These are phyloP conservation scores for Oxyteleia sp. DNA, from an alignment of 2,888 invertebrate genomes.

Conservation along the genomic window DNA sequence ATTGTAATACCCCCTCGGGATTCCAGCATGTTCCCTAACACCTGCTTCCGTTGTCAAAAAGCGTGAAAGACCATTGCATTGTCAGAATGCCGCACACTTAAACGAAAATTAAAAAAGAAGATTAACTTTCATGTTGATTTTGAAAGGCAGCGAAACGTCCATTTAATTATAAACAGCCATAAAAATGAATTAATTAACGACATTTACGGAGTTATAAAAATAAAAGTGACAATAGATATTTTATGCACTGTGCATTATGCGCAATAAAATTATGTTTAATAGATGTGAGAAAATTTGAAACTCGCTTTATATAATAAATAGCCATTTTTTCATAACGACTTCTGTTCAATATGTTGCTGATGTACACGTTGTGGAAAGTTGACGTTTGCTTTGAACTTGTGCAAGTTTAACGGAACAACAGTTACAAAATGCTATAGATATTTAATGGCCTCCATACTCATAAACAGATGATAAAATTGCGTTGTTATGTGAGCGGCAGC, in stretches of 20 bases:
- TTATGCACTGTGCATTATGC: neutral
- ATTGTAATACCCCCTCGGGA: constrained; percentile 33
- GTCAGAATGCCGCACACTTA: too few species aligned
- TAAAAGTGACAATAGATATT: constrained; percentile 10
- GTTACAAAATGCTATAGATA: constrained; percentile 15
- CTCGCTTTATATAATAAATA: constrained; percentile 27
- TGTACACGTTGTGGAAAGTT: constrained; percentile 31
- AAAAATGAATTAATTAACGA: constrained; percentile 16
- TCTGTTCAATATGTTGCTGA: constrained; percentile 23
- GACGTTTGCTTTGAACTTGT: constrained; percentile 2
- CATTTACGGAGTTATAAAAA: constrained; percentile 10
- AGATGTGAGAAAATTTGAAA: constrained; percentile 40
- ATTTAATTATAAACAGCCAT: neutral
- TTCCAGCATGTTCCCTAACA: constrained; percentile 66
- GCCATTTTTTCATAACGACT: constrained; percentile 26
- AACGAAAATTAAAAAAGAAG: constrained; percentile 6
- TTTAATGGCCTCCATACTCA: constrained; percentile 10
- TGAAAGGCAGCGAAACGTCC: too few species aligned
- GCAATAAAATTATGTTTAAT: constrained; percentile 32
- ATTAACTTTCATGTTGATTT: constrained; percentile 3
- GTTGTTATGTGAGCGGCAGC: constrained; percentile 19
- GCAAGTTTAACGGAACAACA: constrained; percentile 19
- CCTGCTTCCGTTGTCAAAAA: constrained; percentile 78
- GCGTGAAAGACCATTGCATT: constrained; percentile 49
- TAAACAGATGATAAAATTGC: constrained; percentile 45